Base-by-base conservation (phyloP, 2,113 vertebrate genomes). In the Microtus pennsylvanicus region DNA sequence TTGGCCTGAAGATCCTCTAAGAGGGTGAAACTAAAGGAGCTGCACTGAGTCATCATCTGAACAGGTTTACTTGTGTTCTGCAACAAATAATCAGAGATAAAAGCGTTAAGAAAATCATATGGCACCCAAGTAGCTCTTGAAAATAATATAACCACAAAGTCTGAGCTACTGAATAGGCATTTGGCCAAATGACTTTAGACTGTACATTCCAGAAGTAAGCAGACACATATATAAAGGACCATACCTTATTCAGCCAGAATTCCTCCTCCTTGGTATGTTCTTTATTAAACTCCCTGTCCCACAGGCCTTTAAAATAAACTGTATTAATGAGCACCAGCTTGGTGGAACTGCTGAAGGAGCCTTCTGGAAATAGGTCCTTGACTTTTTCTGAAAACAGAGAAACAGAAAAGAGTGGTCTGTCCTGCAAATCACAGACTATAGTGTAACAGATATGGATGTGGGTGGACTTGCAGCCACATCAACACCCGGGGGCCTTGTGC, bases 301-400 rank as follows among this genome's bases (percentile, higher is more conserved):
- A 99, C 74, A 98, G 98, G 38, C 99, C 99, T 98, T 99, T 99
- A 95, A 99, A 99, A 97, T 99, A 98, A 94, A 99, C 97, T 28
- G 98, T 98, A 9, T 99, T 99, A 93, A 99, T 98, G 81, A 99
- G 96, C 92, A 98, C 98, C 96, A 99, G 76, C 90, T 98, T 97
- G 0, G 98, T 99, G 94, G 97, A 96, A 11, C 63, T 0, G 38
- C 10, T 97, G 38, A 99, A 90, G 42, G 97, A 98, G n/a, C 98
- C 98, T 19, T 96, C 93, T 96, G 99, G 98, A 80, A 99, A 97
- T 26, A 99, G 96, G 28, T 99, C 98, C 97, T 99, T 98, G 94
- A 99, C 98, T 98, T 99, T 99, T 97, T 98, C 99, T 99, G 96
- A 75, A 96, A 86, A 83, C 24, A 38, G 97, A 45, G 5, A 70